Base-by-base conservation (phyloP, 2,888 invertebrate genomes). In the Drosophila ezoana region DNA sequence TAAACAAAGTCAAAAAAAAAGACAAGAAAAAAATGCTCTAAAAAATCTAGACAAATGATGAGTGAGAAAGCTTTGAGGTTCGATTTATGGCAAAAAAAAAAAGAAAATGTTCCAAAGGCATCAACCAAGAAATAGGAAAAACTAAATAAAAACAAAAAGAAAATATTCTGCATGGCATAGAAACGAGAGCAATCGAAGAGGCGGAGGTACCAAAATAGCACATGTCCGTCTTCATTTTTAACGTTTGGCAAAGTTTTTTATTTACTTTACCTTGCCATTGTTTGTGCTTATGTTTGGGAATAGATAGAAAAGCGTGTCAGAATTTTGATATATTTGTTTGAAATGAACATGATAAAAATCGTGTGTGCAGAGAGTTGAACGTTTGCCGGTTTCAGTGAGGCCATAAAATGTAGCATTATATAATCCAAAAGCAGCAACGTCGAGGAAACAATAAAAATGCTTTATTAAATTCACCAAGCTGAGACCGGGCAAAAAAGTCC, bases 31-130 rank as follows among this genome's bases (percentile, higher is more conserved):
- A 28, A 33, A 37, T 32, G 35, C 45, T 52, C 32, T 56, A 69
- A 72, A 63, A 79, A 72, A 44, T 63, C 51, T 72, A 71, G 89
- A 89, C 89, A 89, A 88, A 88, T 89, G 89, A 89, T 85, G 89
- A 89, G 84, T 76, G 89, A 80, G 62, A 78, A 75, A 69, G 76
- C 75, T 83, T 88, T 86, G 87, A 70, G 87, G 81, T 76, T 70
- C 72, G 52, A 89, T 88, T 86, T 89, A 88, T 89, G 62, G 71
- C 65, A 40, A 74, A 83, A 77, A 89, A 72, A 73, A 81, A 89
- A 87, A 23, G 8, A 23, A 8, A 23, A 20, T 4, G 81, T 81
- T 89, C 64, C 72, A 78, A 84, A 65, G 66, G 59, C 54, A 78
- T 57, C 60, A 49, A 54, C 14, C 16, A 68, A 43, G 44, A 58